These are phyloP conservation scores for Carollia perspicillata DNA, from an alignment of 2,113 vertebrate genomes.

Conservation along the genomic window DNA sequence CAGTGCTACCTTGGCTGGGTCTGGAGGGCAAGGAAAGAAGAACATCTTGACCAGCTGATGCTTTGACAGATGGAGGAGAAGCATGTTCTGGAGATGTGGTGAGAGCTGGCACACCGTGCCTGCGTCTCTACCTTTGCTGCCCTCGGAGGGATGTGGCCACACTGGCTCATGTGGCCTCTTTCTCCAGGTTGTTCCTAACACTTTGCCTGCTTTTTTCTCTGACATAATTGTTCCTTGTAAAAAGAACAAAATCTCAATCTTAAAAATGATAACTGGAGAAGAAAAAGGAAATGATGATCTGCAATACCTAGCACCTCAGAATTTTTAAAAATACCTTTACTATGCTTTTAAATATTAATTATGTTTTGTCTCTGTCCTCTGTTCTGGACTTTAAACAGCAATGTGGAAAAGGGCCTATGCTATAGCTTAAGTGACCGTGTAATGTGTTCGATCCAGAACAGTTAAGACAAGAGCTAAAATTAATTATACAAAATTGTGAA, in stretches of 20 bases:
- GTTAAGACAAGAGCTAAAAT: background rate
- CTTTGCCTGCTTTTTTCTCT: background rate
- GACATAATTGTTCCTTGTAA: background rate
- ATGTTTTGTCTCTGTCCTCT: background rate
- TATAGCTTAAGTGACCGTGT: background rate
- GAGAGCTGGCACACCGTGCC: background rate
- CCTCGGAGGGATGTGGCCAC: background rate
- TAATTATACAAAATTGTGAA: background rate
- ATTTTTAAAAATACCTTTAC: background rate
- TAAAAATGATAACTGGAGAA: background rate
- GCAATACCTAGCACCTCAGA: background rate
- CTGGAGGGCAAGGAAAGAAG: constrained; percentile 59
- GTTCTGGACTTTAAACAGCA: background rate
- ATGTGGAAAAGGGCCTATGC: background rate
- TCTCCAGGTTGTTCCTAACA: background rate
- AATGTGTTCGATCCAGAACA: background rate
- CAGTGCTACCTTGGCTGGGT: constrained; percentile 69
- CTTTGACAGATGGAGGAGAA: constrained; percentile 71
- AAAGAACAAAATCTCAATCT: background rate
- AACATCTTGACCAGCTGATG: constrained; percentile 75
- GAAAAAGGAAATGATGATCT: background rate
- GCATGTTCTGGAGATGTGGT: background rate
- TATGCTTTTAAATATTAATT: background rate
- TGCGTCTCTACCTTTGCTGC: background rate
- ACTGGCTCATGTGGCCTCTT: background rate